phyloP scores from a whole-genome alignment of 2,113 vertebrate genomes.

The Copsychus sechellarum region DNA sequence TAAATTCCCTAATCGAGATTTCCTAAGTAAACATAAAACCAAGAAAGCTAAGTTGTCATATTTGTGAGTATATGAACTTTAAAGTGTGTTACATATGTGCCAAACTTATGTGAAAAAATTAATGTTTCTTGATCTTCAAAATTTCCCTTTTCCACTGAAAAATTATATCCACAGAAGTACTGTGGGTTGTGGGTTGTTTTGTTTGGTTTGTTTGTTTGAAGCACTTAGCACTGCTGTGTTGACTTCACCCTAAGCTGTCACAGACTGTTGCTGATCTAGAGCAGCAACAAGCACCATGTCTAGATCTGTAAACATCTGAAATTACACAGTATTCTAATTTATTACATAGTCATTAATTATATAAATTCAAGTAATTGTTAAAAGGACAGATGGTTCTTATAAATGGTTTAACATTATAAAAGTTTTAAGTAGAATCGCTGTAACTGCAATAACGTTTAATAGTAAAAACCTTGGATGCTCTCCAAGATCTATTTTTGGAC shows the following conservation, averaged over 20 bases:
- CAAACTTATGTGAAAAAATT: background rate
- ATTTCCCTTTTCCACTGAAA: background rate
- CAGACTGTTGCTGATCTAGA: constrained; percentile 6
- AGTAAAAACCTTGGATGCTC: constrained; percentile 21
- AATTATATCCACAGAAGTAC: background rate
- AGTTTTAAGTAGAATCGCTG: background rate
- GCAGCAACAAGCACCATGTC: background rate
- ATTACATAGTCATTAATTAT: background rate
- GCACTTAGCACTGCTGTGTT: background rate
- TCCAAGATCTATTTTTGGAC: constrained; percentile 32
- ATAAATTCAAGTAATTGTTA: background rate
- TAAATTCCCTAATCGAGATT: background rate
- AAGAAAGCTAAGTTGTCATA: background rate
- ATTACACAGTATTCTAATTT: background rate
- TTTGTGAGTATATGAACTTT: background rate
- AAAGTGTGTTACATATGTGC: background rate
- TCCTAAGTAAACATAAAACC: background rate
- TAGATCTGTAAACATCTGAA: constrained; percentile 6
- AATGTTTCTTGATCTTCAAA: background rate
- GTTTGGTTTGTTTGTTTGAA: background rate
- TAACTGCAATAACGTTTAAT: constrained; percentile 12
- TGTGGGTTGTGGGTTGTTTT: background rate
- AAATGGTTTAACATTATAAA: background rate
- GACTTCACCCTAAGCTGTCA: background rate
- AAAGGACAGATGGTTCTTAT: background rate